Percentiles rank a stretch among this genome's conserved stretches.
These are phyloP conservation scores for Adelosebastes latens DNA, from an alignment of 2,797 vertebrate genomes.

Conservation along the genomic window DNA sequence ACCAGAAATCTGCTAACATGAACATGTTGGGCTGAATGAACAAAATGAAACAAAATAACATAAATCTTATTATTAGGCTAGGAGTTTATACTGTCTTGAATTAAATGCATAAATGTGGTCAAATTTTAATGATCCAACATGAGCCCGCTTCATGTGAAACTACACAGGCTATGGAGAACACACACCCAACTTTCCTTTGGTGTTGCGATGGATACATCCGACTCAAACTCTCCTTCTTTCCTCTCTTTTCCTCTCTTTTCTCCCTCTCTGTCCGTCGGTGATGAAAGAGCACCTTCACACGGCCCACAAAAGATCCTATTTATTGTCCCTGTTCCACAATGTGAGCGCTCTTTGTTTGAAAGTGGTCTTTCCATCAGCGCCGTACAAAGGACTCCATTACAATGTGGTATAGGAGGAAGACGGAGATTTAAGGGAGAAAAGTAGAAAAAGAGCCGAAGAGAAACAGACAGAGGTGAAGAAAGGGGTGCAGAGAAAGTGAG, in stretches of 20 bases:
- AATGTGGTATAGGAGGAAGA: conserved; percentile 62
- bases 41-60: neutral
- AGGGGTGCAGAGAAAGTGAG: conserved; percentile 35
- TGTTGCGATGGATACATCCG: conserved; percentile 20
- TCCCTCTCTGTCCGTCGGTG: conserved; percentile 14
- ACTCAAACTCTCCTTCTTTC: conserved; percentile 6
- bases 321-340: conserved; percentile 73
- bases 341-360: conserved; percentile 72
- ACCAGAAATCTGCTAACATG: too few relatives aligned
- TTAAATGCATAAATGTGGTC: neutral
- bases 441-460: conserved; percentile 26
- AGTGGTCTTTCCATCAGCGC: conserved; percentile 73
- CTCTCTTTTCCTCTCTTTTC: neutral
- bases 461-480: conserved; percentile 50
- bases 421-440: conserved; percentile 37
- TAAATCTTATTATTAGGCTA: neutral
- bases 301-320: conserved; percentile 71
- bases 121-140: neutral
- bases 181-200: conserved; percentile 5
- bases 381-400: conserved; percentile 74
- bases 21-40: too few relatives aligned
- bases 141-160: neutral
- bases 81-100: neutral
- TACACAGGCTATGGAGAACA: neutral
- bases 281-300: conserved; percentile 66